phyloP scores from a whole-genome alignment of 2,888 invertebrate genomes.

The Chelonus formosanus region DNA sequence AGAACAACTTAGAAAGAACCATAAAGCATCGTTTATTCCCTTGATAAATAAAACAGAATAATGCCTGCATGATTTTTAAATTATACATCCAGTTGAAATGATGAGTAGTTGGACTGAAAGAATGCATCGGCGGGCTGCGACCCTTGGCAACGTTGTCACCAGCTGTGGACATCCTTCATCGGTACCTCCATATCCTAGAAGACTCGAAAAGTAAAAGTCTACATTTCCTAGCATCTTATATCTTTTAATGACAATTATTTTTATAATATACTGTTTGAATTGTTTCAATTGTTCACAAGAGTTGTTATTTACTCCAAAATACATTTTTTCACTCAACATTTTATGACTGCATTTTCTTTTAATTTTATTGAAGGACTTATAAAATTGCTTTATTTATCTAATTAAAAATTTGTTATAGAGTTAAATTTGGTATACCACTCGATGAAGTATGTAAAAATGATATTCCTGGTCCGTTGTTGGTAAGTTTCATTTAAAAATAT shows the following conservation, averaged over 20 bases:
- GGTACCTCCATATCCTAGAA: conserved; percentile 78
- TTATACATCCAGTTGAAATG: conserved; percentile 39
- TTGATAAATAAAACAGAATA: background rate
- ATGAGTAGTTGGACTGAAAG: conserved; percentile 94
- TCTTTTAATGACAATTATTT: background rate
- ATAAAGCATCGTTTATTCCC: background rate
- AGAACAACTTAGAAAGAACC: background rate
- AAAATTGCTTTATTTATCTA: background rate
- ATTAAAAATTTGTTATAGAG: conserved; percentile 66
- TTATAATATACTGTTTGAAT: background rate
- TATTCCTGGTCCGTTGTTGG: conserved; percentile 91
- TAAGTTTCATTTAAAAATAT: conserved; percentile 65
- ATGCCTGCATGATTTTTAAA: conserved; percentile 15
- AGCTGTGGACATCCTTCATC: conserved; percentile 87
- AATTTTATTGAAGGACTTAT: conserved; percentile 25
- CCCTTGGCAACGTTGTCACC: conserved; percentile 88
- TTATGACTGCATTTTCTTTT: conserved; percentile 39
- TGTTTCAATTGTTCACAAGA: background rate
- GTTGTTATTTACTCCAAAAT: too few relatives aligned
- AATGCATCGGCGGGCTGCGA: conserved; percentile 91
- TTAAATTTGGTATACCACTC: conserved; percentile 91
- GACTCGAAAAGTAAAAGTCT: conserved; percentile 75
- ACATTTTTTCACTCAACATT: too few relatives aligned
- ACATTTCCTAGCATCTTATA: too few relatives aligned
- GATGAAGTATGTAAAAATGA: conserved; percentile 95